Evolutionary conservation across 2,113 vertebrate genomes (phyloP).

Genomic region (Callocephalon fimbriatum): DNA sequence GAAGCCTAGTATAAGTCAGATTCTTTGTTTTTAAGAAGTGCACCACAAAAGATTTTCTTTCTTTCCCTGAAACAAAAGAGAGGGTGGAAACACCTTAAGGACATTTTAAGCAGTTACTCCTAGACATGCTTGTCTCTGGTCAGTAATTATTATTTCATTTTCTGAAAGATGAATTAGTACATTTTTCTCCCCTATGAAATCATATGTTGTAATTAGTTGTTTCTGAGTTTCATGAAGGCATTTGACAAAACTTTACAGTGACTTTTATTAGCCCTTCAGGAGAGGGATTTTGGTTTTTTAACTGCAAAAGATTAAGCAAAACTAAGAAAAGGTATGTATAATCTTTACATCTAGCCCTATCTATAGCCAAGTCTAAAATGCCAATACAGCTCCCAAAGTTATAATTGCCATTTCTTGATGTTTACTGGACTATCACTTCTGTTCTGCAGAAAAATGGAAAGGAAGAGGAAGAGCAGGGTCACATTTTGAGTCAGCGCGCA

Average conservation of each 20-base stretch:
- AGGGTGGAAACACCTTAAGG: background rate
- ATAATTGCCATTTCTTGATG: background rate
- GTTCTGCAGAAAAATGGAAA: constrained; percentile 86
- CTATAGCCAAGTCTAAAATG: background rate
- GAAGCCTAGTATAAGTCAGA: background rate
- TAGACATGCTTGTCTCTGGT: background rate
- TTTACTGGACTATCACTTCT: constrained; percentile 48
- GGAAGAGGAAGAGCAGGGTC: constrained; percentile 88
- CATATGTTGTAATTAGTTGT: background rate
- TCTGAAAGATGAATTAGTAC: background rate
- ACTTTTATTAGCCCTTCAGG: background rate
- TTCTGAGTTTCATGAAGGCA: background rate
- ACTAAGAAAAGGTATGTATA: background rate
- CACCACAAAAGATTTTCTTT: accelerated
- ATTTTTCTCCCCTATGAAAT: background rate
- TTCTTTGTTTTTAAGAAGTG: background rate
- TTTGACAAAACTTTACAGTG: background rate
- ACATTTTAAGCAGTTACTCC: background rate
- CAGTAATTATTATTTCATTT: background rate
- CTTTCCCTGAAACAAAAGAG: background rate
- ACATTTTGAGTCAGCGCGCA: constrained; percentile 86
- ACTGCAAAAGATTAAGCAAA: background rate
- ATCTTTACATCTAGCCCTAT: background rate
- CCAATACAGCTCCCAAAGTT: background rate
- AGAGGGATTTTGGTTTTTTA: background rate